Evolutionary conservation across 2,888 invertebrate species (phyloP), one percentile per base, ranked within the genome.

Genomic region (Tetheella fluctuosa): DNA sequence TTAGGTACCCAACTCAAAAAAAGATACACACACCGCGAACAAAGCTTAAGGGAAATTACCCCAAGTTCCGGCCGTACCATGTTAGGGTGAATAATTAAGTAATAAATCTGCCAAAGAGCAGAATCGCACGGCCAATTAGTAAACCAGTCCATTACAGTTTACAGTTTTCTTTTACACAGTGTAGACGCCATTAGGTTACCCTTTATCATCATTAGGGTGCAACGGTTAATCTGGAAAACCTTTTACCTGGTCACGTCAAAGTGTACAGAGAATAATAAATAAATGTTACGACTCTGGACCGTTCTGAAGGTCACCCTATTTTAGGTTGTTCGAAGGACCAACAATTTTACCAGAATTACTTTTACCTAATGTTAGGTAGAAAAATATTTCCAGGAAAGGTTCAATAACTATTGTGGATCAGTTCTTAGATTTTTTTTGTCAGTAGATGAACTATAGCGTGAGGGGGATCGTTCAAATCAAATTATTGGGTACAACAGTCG

Each of bases 171-270:
- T 86, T 86, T 79, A 75, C 74, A 72, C 66, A 67, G 69, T 70
- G 71, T 77, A 76, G 77, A 75, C 73, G 72, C 80, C 83, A 82
- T 85, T 85, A 88, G 74, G 70, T 76, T 79, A 74, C 83, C 77
- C 84, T 89, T 88, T 86, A 84, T 89, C 89, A 86, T 89, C 89
- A 88, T 90, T 89, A 89, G 67, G 76, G 67, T 83, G 84, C 83
- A 86, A 81, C 80, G 84, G 81, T 83, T 88, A 83, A 88, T 87
- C 83, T 83, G 84, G 80, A 83, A 86, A 87, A 83, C 83, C 85
- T 87, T 88, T 88, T 87, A 88, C 85, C 88, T 85, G 81, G 68
- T 62, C 69, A 61, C 80, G 83, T 86, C 83, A 83, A 82, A 84
- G 77, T 75, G 76, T 73, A 81, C 71, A 82, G 77, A 78, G 85